A percentile compares a stretch with the other conserved stretches of the same genome.
Conservation (phyloP, 64 coral and sea anemone genomes). For the Actinia tenebrosa region DNA sequence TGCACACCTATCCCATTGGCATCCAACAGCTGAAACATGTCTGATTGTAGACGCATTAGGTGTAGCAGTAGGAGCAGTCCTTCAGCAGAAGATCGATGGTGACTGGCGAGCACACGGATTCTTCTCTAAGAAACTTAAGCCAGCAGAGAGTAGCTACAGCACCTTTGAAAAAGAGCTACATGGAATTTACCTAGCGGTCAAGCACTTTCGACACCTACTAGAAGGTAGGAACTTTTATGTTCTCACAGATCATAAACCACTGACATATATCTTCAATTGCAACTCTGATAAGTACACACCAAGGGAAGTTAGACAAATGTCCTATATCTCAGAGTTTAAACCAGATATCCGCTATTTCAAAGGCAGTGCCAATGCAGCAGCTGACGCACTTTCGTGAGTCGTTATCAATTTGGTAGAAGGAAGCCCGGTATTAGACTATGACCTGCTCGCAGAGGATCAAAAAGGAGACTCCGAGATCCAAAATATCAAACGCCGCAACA, state of each 20-base stretch:
- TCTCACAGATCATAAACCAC: constrained; percentile 42
- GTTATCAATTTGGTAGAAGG: no score
- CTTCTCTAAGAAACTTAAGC: constrained; percentile 42
- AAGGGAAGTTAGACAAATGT: constrained; percentile 28
- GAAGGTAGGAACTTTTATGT: constrained; percentile 31
- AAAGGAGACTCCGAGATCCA: not conserved
- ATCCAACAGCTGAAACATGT: constrained; percentile 18
- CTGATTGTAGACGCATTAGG: constrained; percentile 32
- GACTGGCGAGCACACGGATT: constrained; percentile 36
- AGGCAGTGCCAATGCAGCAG: constrained; percentile 19
- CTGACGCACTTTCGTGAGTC: constrained; percentile 22
- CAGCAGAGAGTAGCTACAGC: constrained; percentile 29
- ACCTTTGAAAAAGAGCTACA: constrained; percentile 32
- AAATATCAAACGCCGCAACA: not conserved
- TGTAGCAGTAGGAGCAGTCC: constrained; percentile 24
- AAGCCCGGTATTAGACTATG: not conserved
- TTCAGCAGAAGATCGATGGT: constrained; percentile 24
- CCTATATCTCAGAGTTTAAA: not conserved
- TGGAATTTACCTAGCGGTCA: constrained; percentile 33
- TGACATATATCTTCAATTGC: constrained; percentile 39
- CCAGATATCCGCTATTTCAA: not conserved
- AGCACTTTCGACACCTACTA: constrained; percentile 42
- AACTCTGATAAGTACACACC: constrained; percentile 33
- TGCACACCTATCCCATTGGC: constrained; percentile 20
- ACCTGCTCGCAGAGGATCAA: not conserved